phyloP scores from a whole-genome alignment of 2,797 vertebrate genomes.

The Sarcophilus harrisii region DNA sequence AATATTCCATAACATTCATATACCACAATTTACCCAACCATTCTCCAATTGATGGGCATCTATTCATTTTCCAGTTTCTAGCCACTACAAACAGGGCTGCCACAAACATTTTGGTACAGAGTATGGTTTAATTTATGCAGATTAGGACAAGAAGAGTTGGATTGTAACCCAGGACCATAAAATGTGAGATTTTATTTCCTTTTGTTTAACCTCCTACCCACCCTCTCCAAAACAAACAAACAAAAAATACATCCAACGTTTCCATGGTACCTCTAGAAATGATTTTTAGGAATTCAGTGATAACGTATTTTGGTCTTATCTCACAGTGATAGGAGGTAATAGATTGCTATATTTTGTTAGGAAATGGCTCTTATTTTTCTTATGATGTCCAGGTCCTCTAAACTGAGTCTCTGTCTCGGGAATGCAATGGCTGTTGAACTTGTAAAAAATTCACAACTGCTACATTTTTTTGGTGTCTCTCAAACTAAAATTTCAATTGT shows the following conservation, averaged over 20 bases:
- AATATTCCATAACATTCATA: too few relatives aligned
- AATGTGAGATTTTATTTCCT: constrained; percentile 59
- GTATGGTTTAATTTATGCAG: background rate
- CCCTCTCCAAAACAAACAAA: background rate
- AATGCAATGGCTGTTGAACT: constrained; percentile 21
- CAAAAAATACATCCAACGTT: background rate
- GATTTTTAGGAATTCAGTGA: constrained; percentile 78
- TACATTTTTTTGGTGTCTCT: constrained; percentile 1
- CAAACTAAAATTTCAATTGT: constrained; percentile 18
- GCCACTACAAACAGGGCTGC: too few relatives aligned
- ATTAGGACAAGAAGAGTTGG: constrained; percentile 39
- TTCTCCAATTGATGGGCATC: too few relatives aligned
- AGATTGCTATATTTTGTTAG: constrained; percentile 84
- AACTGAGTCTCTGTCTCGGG: constrained; percentile 52
- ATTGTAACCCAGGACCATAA: constrained; percentile 62
- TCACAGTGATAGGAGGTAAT: constrained; percentile 83
- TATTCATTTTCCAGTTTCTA: too few relatives aligned
- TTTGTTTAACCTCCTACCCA: constrained; percentile 27
- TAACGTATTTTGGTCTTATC: constrained; percentile 77
- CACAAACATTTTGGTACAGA: too few relatives aligned
- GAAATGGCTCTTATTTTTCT: constrained; percentile 84
- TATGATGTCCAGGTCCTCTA: constrained; percentile 71
- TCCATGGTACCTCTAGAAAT: constrained; percentile 70
- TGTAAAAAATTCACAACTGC: constrained; percentile 53
- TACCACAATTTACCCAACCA: too few relatives aligned